These are phyloP conservation scores for Drosophila neonasuta DNA, from an alignment of 2,888 invertebrate genomes.

Conservation along the genomic window DNA sequence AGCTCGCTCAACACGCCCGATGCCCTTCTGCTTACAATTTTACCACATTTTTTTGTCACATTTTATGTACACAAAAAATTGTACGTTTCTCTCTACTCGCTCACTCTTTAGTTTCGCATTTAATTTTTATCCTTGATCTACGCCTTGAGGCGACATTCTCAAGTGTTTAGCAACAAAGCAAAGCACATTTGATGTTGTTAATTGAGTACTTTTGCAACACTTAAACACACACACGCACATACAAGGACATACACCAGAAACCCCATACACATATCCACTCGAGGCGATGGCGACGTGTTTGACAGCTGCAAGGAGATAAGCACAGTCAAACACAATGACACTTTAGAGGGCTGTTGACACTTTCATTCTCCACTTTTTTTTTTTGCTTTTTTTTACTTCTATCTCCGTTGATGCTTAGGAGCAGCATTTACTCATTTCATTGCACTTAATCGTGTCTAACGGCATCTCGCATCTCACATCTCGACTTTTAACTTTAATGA, in stretches of 20 bases:
- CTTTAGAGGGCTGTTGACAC: slow-evolving; percentile 67
- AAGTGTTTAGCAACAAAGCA: slow-evolving; percentile 53
- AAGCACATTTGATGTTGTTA: slow-evolving; percentile 74
- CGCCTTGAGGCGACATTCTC: slow-evolving; percentile 40
- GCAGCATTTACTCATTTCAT: slow-evolving; percentile 71
- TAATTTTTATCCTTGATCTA: slow-evolving; percentile 65
- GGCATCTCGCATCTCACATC: slow-evolving; percentile 28
- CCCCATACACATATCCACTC: slow-evolving; percentile 7
- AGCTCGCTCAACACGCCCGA: background rate
- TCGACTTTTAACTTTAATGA: slow-evolving; percentile 62
- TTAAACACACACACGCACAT: slow-evolving; percentile 28
- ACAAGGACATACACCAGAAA: slow-evolving; percentile 1
- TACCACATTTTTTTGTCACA: background rate
- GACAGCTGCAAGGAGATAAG: slow-evolving; percentile 46
- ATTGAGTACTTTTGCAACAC: slow-evolving; percentile 73
- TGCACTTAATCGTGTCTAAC: slow-evolving; percentile 74
- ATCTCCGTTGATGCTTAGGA: slow-evolving; percentile 42
- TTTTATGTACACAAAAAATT: background rate
- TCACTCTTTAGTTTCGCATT: slow-evolving; percentile 11
- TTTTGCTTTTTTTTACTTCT: slow-evolving; percentile 29
- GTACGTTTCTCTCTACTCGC: background rate
- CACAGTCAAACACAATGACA: slow-evolving; percentile 69
- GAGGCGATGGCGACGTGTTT: slow-evolving; percentile 34
- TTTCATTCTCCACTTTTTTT: slow-evolving; percentile 19
- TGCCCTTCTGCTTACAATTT: background rate